Evolutionary conservation across 2,113 vertebrate genomes (phyloP), one percentile per base, ranked within the genome.

Genomic region (Tretioscincus oriximinensis): DNA sequence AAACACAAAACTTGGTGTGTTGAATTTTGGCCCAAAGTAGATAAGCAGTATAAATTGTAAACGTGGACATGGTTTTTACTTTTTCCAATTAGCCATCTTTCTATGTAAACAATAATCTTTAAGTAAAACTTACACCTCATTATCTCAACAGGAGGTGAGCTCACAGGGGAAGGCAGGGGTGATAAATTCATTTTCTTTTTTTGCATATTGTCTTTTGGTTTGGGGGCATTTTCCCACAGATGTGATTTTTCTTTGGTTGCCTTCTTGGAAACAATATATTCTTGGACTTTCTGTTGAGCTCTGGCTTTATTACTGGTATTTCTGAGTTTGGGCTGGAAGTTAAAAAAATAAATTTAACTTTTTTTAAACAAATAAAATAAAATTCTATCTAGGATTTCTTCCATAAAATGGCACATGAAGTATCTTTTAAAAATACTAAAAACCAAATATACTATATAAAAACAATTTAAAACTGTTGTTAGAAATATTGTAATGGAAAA

Each of bases 91-190:
- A 73, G 24, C 76, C 82, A 28, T n/a, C 65, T 58, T 77, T 70
- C 73, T 28, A 75, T 71, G 9, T 60, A 71, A 31, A 10, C 54
- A 73, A 9, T 41, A 41, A 41, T 3, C 21, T 29, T 29, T 14
- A 82, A 87, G 21, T 20, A 82, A 74, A 58, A 73, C 97, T 95
- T 94, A 98, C 97, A 92, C 96, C 97, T 97, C 93, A 97, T 95
- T 65, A 82, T 94, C 89, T 99, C 97, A 28, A 91, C 74, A 45
- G 93, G 94, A 28, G 87, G 87, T 80, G 93, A 78, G 71, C 90
- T 94, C 68, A 79, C 91, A 81, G 87, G 18, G 29, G 84, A 85
- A 26, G 81, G 70, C 1, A 63, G 0, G 72, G 78, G 66, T 73
- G 89, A 83, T 9, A 65, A 45, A 76, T 89, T 85, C 26, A 68